These are phyloP conservation scores for Dermochelys coriacea DNA, from an alignment of 2,797 vertebrate species.

Conservation along the genomic window DNA sequence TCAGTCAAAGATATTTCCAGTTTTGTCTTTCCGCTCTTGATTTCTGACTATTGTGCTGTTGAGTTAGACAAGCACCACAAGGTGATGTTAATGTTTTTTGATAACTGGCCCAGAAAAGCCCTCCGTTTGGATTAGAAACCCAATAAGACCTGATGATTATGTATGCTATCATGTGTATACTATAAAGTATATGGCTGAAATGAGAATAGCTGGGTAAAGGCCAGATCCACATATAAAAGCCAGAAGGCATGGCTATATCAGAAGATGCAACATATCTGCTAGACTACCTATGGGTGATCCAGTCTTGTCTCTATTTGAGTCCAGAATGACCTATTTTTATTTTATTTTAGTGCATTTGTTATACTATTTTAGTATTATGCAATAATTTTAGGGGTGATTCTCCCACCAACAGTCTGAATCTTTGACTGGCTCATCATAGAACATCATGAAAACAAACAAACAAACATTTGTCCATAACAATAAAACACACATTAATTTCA, in stretches of 20 bases:
- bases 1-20: neutral
- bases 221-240: neutral
- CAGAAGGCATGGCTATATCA: neutral
- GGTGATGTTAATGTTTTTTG: neutral
- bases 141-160: neutral
- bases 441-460: neutral
- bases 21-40: neutral
- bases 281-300: neutral
- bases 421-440: neutral
- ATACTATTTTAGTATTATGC: neutral
- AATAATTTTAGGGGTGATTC: neutral
- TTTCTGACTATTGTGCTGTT: neutral
- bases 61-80: neutral
- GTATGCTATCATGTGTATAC: neutral
- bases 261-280: neutral
- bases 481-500: neutral
- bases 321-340: neutral
- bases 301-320: neutral
- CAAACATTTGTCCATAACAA: neutral
- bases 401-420: neutral
- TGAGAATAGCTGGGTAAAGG: neutral
- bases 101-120: neutral
- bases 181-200: neutral
- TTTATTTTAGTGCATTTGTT: neutral
- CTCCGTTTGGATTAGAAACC: neutral